Evolutionary conservation across 2,888 invertebrate species (phyloP).

Genomic region (Schizaphis graminum): DNA sequence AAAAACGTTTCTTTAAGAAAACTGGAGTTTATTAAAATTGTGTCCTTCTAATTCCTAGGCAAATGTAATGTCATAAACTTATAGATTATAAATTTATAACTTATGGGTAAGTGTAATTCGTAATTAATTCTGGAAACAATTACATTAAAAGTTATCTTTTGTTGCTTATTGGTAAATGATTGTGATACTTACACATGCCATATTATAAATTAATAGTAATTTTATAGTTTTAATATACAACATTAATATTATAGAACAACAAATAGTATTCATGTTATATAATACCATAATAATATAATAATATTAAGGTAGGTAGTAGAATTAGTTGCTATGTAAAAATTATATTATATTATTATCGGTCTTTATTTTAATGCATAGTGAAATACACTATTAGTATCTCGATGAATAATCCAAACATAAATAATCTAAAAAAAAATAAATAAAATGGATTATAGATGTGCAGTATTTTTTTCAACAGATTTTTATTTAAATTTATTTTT

Average conservation of each 20-base stretch:
- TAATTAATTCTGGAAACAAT: neutral
- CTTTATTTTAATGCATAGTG: neutral
- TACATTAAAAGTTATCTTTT: neutral
- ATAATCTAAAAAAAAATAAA: neutral
- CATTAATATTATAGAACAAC: neutral
- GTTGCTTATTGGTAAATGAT: neutral
- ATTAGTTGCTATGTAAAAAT: neutral
- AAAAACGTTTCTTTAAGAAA: neutral
- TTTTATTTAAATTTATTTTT: conserved; percentile 16
- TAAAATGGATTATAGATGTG: neutral
- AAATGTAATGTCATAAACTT: neutral
- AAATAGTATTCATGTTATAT: neutral
- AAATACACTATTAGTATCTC: neutral
- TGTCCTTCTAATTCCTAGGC: neutral
- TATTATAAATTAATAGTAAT: neutral
- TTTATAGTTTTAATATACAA: neutral
- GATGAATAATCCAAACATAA: neutral
- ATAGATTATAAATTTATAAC: neutral
- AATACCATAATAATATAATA: neutral
- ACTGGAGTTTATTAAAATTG: neutral
- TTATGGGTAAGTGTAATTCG: neutral
- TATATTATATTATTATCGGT: neutral
- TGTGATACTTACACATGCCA: neutral
- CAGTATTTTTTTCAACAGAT: neutral
- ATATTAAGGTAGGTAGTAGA: neutral